Conservation (phyloP, 2,888 invertebrate genomes). For the Zygaena filipendulae region DNA sequence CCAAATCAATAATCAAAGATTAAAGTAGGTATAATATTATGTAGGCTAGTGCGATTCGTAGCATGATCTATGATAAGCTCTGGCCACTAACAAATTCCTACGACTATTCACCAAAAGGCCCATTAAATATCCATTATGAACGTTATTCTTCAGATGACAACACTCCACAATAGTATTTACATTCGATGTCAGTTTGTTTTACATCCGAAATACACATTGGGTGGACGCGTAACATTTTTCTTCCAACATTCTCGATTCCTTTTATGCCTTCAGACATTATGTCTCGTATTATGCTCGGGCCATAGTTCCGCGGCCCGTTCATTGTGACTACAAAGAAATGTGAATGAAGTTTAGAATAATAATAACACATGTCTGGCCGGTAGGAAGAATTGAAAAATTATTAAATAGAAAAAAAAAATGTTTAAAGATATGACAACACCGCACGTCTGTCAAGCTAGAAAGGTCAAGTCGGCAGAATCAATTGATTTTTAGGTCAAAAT, state of each 20-base stretch:
- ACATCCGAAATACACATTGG: slow-evolving; percentile 61
- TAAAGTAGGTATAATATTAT: too few species aligned
- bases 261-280: slow-evolving; percentile 53
- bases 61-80: too few species aligned
- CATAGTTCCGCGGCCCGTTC: slow-evolving; percentile 50
- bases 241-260: slow-evolving; percentile 46
- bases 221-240: slow-evolving; percentile 58
- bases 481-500: too few species aligned
- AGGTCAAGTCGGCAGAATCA: too few species aligned
- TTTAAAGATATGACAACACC: slow-evolving; percentile 50
- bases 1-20: too few species aligned
- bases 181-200: slow-evolving; percentile 68
- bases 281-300: slow-evolving; percentile 47
- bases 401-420: slow-evolving; percentile 41
- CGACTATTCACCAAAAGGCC: slow-evolving; percentile 40
- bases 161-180: slow-evolving; percentile 64
- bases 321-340: slow-evolving; percentile 52
- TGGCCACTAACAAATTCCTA: too few species aligned
- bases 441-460: too few species aligned
- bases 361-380: slow-evolving; percentile 53
- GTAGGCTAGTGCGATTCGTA: too few species aligned
- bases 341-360: slow-evolving; percentile 59
- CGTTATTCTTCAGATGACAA: slow-evolving; percentile 55
- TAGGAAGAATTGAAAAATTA: slow-evolving; percentile 37
- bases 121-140: slow-evolving; percentile 59